These are phyloP conservation scores for Drosophila seguyi DNA, from an alignment of 1,140 invertebrate species.

Conservation along the genomic window DNA sequence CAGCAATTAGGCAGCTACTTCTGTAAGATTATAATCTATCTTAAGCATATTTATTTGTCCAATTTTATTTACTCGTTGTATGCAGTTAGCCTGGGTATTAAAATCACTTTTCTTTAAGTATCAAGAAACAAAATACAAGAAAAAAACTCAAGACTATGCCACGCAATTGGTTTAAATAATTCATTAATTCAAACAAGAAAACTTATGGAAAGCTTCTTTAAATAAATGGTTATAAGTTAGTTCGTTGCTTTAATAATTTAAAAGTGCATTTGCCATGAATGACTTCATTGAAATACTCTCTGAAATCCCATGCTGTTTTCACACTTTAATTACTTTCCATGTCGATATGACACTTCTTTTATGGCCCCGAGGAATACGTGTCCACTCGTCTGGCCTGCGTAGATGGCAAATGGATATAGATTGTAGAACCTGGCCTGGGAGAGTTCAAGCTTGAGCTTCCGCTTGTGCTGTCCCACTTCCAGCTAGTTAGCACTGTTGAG, in stretches of 20 bases:
- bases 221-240: neutral
- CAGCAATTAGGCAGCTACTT: neutral
- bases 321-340: conserved; percentile 28
- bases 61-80: no score
- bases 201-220: neutral
- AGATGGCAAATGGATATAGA: conserved; percentile 1
- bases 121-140: no score
- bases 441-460: neutral
- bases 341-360: conserved; percentile 3
- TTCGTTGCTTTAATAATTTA: neutral
- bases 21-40: no score
- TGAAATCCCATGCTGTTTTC: neutral
- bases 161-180: neutral
- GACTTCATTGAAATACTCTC: neutral
- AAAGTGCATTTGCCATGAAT: neutral
- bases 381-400: neutral
- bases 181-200: neutral
- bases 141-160: no score
- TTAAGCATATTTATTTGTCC: no score
- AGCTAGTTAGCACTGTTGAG: conserved; percentile 29
- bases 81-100: no score
- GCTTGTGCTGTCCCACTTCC: conserved; percentile 37
- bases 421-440: conserved; percentile 4
- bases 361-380: conserved; percentile 22
- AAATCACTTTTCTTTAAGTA: no score